Percentiles rank a stretch among this genome's conserved stretches.
phyloP scores from a whole-genome alignment of 2,888 invertebrate genomes.

The Hyalella azteca region DNA sequence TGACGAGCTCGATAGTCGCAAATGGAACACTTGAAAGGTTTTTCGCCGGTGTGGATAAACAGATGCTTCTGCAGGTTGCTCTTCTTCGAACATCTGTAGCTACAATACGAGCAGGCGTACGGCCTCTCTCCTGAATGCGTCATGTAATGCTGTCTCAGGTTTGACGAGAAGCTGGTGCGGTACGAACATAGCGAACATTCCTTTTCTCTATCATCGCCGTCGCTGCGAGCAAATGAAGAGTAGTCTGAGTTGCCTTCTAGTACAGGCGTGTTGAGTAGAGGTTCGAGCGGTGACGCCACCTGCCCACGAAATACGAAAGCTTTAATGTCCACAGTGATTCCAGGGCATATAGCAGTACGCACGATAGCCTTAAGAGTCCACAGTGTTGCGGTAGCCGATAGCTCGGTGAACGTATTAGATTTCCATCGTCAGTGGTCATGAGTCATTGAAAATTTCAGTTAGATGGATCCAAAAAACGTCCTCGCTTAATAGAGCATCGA shows the following conservation, averaged over 20 bases:
- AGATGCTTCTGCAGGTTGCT: conserved; percentile 79
- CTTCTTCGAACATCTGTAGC: conserved; percentile 45
- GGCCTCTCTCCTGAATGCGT: conserved; percentile 57
- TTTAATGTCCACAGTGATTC: too few species aligned
- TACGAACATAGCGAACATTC: not conserved
- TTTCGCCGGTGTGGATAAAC: conserved; percentile 39
- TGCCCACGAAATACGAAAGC: not conserved
- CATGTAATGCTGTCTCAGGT: conserved; percentile 21
- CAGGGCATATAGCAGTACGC: too few species aligned
- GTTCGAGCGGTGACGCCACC: too few species aligned
- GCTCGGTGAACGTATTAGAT: too few species aligned
- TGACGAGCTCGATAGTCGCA: conserved; percentile 37
- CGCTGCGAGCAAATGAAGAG: not conserved
- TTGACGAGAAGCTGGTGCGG: not conserved
- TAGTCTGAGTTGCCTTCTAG: not conserved
- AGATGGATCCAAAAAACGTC: too few species aligned
- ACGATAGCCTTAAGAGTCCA: too few species aligned
- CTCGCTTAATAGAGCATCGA: too few species aligned
- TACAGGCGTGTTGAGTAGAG: not conserved
- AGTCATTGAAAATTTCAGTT: too few species aligned
- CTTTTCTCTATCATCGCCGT: too few species aligned
- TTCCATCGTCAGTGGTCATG: too few species aligned
- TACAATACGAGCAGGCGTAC: conserved; percentile 51
- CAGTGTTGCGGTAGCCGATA: not conserved
- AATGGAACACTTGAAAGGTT: conserved; percentile 29